These are phyloP conservation scores for Emydoidea blandingii DNA, from an alignment of 2,797 vertebrate species.

Conservation along the genomic window DNA sequence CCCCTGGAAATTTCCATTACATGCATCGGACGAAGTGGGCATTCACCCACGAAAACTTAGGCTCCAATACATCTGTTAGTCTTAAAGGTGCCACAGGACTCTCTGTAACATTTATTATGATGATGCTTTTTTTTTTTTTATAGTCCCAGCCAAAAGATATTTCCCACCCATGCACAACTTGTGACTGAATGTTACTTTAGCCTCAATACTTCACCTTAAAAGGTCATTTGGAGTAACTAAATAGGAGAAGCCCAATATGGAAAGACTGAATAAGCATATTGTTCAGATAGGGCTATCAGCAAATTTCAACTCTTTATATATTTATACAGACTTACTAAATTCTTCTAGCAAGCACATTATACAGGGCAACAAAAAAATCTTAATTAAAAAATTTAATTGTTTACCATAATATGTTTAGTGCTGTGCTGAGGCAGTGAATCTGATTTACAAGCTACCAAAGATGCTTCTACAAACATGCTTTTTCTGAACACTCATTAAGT, in stretches of 20 bases:
- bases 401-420: background rate
- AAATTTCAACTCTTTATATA: background rate
- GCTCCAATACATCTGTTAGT: too few relatives aligned
- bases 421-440: background rate
- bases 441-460: background rate
- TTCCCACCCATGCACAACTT: background rate
- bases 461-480: fast-evolving
- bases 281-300: background rate
- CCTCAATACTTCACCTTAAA: background rate
- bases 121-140: background rate
- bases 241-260: background rate
- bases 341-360: background rate
- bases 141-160: background rate
- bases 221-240: background rate
- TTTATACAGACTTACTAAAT: background rate
- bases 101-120: background rate
- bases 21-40: too few relatives aligned
- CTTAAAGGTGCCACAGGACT: too few relatives aligned
- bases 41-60: too few relatives aligned
- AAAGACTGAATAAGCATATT: background rate
- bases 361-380: background rate
- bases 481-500: background rate
- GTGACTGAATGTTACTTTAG: background rate
- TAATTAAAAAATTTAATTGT: background rate
- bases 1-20: too few relatives aligned